A percentile compares a stretch with the other conserved stretches of the same genome.
These are phyloP conservation scores for Conger conger DNA, from an alignment of 2,113 vertebrate genomes.

Conservation along the genomic window DNA sequence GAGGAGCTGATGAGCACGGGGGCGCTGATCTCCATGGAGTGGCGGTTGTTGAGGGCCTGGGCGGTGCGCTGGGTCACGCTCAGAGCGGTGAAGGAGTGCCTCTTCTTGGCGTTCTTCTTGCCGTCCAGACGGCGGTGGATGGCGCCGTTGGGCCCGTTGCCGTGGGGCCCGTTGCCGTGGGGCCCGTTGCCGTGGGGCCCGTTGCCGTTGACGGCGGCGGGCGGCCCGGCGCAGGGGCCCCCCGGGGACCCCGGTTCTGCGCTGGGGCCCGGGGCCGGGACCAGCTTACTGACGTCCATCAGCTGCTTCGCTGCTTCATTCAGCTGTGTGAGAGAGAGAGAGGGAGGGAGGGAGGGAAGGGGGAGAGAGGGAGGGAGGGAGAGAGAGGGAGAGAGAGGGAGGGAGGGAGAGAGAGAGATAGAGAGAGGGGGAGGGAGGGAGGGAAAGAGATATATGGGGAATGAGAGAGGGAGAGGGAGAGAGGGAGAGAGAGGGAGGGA, in stretches of 20 bases:
- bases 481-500: no score
- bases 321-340: slow-evolving; percentile 66
- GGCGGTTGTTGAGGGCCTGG: slow-evolving; percentile 86
- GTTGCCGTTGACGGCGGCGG: slow-evolving; percentile 69
- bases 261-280: slow-evolving; percentile 69
- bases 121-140: slow-evolving; percentile 81
- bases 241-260: slow-evolving; percentile 56
- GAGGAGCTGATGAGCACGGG: slow-evolving; percentile 97
- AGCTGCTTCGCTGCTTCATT: slow-evolving; percentile 96
- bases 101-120: slow-evolving; percentile 97
- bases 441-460: no score
- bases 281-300: slow-evolving; percentile 92
- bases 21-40: slow-evolving; percentile 98
- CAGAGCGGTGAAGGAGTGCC: slow-evolving; percentile 93
- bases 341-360: no score
- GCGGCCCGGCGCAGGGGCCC: slow-evolving; percentile 65
- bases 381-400: no score
- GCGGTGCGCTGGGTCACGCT: slow-evolving; percentile 91
- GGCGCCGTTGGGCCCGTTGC: slow-evolving; percentile 62
- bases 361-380: no score
- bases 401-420: neutral
- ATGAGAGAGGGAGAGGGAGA: no score
- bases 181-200: slow-evolving; percentile 65
- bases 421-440: no score
- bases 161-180: slow-evolving; percentile 64